These are phyloP conservation scores for Choloepus didactylus DNA, from an alignment of 2,797 vertebrate species.

Conservation along the genomic window DNA sequence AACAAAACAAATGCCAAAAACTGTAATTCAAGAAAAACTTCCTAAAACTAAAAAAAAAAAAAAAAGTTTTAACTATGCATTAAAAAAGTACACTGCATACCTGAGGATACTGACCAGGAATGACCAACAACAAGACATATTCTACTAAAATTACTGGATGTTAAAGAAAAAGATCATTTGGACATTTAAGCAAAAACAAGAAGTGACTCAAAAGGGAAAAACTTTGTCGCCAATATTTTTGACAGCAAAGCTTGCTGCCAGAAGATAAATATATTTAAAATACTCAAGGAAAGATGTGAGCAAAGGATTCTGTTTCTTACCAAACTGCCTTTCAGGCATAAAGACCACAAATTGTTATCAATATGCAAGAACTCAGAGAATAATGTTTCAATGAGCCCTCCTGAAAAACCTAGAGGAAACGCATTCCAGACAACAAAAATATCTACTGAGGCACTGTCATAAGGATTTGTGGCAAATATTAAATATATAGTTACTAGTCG, in stretches of 20 bases:
- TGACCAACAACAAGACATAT: background rate
- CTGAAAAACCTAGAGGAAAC: conserved; percentile 42
- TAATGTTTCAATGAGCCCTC: background rate
- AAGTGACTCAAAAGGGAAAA: conserved; percentile 66
- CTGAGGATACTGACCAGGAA: background rate
- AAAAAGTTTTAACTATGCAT: background rate
- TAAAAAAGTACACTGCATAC: background rate
- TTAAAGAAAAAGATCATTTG: conserved; percentile 26
- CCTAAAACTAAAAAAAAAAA: conserved; percentile 34
- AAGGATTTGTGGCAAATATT: background rate
- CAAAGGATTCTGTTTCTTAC: conserved; percentile 15
- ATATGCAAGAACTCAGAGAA: conserved; percentile 10
- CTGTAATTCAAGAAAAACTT: background rate
- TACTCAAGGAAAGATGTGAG: conserved; percentile 33
- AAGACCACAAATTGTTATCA: conserved; percentile 51
- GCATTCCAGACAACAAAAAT: conserved; percentile 6
- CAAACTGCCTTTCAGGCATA: conserved; percentile 33
- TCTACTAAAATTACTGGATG: conserved; percentile 47
- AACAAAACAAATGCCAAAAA: conserved; percentile 47
- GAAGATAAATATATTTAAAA: conserved; percentile 12
- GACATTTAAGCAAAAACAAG: conserved; percentile 47
- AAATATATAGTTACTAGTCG: background rate
- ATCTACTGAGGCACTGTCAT: background rate
- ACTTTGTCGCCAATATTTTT: conserved; percentile 17
- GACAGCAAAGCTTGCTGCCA: conserved; percentile 32